Conservation (phyloP, 2,797 vertebrate genomes). For the Sebastes jordani region DNA sequence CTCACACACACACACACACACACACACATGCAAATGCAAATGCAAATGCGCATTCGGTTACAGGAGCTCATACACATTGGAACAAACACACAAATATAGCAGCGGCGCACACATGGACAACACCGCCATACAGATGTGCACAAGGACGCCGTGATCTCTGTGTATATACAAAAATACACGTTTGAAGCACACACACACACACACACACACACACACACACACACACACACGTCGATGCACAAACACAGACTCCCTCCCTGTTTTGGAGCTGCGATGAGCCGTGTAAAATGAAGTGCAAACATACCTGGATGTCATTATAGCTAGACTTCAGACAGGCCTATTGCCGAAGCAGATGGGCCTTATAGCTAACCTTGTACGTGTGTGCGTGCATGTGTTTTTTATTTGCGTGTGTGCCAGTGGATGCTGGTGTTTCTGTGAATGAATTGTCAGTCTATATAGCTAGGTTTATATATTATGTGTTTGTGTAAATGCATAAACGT, state of each 20-base stretch:
- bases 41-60: constrained; percentile 18
- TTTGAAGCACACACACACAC: background rate
- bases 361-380: background rate
- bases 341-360: constrained; percentile 26
- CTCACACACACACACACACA: constrained; percentile 1
- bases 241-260: constrained; percentile 30
- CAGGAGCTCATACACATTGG: constrained; percentile 5
- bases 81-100: constrained; percentile 11
- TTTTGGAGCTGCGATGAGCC: constrained; percentile 75
- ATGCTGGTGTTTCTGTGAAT: background rate
- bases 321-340: constrained; percentile 41
- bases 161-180: background rate
- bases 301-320: constrained; percentile 83
- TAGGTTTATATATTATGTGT: background rate
- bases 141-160: background rate
- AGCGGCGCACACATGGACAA: background rate
- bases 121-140: constrained; percentile 30
- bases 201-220: background rate
- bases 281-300: constrained; percentile 83
- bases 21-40: background rate
- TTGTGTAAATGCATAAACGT: background rate
- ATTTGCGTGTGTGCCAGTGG: constrained; percentile 28
- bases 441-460: background rate
- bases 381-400: constrained; percentile 48
- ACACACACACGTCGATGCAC: background rate